Evolutionary conservation across 1,140 invertebrate genomes (phyloP).

Genomic region (Bicyclus anynana): DNA sequence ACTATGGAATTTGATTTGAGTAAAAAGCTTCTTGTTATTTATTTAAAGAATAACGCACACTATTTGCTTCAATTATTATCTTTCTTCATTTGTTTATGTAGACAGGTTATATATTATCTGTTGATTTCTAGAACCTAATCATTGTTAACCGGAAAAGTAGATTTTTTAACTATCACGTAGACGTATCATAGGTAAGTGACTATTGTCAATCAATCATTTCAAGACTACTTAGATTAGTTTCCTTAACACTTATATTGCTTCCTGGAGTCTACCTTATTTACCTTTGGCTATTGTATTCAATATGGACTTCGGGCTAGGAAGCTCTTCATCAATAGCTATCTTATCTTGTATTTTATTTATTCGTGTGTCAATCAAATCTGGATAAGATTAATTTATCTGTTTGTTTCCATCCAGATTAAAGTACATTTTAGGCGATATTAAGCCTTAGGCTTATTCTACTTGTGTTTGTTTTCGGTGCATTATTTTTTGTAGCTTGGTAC

Average conservation of each 20-base stretch:
- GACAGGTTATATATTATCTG: too few species aligned
- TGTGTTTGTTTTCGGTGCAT: not conserved
- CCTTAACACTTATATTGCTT: not conserved
- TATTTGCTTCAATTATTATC: too few species aligned
- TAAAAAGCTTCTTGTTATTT: too few species aligned
- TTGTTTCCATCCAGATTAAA: not conserved
- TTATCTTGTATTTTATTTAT: not conserved
- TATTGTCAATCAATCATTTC: not conserved
- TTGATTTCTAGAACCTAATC: too few species aligned
- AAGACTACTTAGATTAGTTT: not conserved
- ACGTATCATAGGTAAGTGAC: too few species aligned
- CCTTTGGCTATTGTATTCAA: not conserved
- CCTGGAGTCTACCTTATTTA: not conserved
- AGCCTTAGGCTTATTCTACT: not conserved
- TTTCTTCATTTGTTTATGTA: too few species aligned
- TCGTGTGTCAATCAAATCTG: slow-evolving; percentile 1
- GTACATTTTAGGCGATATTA: not conserved
- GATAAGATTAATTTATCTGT: slow-evolving; percentile 14
- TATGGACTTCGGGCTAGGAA: not conserved
- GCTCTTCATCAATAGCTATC: not conserved
- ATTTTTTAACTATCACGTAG: not conserved
- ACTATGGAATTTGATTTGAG: too few species aligned
- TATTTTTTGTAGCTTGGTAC: not conserved
- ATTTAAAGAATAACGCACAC: too few species aligned
- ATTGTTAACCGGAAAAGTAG: too few species aligned